phyloP scores from a whole-genome alignment of 2,113 vertebrate species.

The Melanerpes aurifrons region DNA sequence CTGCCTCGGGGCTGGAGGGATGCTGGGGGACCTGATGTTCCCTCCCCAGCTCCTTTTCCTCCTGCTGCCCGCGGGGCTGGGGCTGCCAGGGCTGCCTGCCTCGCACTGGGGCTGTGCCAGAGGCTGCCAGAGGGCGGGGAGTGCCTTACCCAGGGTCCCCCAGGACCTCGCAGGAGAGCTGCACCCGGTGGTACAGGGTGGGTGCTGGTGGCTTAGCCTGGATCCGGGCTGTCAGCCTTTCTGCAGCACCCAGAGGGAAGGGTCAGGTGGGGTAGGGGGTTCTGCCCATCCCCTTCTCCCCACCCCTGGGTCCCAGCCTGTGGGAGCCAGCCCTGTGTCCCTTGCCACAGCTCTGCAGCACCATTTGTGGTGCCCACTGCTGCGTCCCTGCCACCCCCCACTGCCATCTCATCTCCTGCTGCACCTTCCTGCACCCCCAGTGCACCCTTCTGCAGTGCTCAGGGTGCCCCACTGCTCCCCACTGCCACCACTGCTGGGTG shows the following conservation, averaged over 20 bases:
- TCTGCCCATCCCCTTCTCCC: background rate
- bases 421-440: background rate
- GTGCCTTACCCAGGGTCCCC: background rate
- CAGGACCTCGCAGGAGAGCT: background rate
- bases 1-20: background rate
- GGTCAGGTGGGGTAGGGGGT: background rate
- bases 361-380: background rate
- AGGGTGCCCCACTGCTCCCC: background rate
- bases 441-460: background rate
- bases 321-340: background rate
- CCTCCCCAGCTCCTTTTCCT: background rate
- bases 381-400: background rate
- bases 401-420: background rate
- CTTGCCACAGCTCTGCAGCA: too few species aligned
- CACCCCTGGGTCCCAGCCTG: background rate
- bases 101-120: background rate
- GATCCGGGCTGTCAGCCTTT: background rate
- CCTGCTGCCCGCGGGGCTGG: background rate
- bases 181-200: background rate
- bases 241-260: background rate
- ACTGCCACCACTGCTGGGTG: background rate
- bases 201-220: fast-evolving
- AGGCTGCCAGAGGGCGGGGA: background rate
- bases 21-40: background rate
- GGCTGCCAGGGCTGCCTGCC: background rate